Base-by-base conservation (phyloP, 2,797 vertebrate genomes). In the Sparus aurata region DNA sequence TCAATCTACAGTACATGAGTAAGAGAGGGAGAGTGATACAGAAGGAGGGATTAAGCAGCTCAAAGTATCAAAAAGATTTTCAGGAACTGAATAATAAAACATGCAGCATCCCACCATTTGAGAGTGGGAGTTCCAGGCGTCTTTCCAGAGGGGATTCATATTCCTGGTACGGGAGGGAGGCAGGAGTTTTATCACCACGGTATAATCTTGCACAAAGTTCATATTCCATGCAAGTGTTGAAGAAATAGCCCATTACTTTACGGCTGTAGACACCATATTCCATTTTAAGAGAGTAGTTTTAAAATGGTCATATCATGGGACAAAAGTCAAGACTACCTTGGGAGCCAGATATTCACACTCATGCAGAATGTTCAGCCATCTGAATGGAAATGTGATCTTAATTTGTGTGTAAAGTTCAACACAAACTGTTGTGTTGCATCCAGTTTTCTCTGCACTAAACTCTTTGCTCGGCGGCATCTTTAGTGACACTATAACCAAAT, bases 71-170 rank as follows among this genome's bases (percentile, higher is more conserved):
- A 60, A 64, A 58, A n/a, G 50, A 77, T 82, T 68, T 11, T 76
- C 47, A 61, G 20, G 13, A 45, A 25, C 8, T 75, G 53, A 45
- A 59, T 60, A 55, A 82, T 68, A 50, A 68, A 67, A 77, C 4
- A n/a, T 12, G 43, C 41, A 30, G 23, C 65, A 47, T 57, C 30
- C 27, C 41, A 12, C 8, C 55, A 27, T 59, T 15, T 75, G 63
- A 71, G 58, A 75, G 61, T 47, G 46, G 74, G 69, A 62, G 79
- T 80, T 78, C 53, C 18, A 69, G 50, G 38, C 49, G 53, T 63
- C 41, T 62, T 80, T 79, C 47, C 69, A 78, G 69, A 76, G 45
- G 41, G 38, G 45, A 63, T 68, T 77, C 60, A 73, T 30, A 58
- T 64, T 73, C 17, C 27, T 77, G 53, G 53, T 73, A 61, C 30